Evolutionary conservation across 2,888 invertebrate genomes (phyloP).

Genomic region (Syrista parreyssii): DNA sequence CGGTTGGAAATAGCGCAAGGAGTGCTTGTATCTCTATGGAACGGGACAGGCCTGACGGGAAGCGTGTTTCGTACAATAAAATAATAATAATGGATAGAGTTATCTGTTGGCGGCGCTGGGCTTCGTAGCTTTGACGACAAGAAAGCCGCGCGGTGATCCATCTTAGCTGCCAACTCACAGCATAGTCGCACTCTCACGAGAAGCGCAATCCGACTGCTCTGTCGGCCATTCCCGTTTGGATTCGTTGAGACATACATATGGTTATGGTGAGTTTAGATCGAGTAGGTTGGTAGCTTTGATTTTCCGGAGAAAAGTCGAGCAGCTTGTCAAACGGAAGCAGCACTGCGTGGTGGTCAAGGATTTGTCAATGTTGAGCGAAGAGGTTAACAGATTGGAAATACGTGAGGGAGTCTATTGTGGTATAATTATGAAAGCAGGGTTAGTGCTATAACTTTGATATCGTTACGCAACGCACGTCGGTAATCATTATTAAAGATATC

Average conservation of each 20-base stretch:
- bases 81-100: conserved; percentile 43
- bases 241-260: not conserved
- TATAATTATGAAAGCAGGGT: conserved; percentile 21
- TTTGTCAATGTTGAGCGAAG: not conserved
- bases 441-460: conserved; percentile 24
- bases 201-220: not conserved
- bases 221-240: not conserved
- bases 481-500: conserved; percentile 22
- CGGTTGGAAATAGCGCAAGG: not conserved
- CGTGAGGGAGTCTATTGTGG: not conserved
- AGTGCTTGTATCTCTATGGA: not conserved
- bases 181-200: not conserved
- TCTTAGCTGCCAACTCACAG: conserved; percentile 51
- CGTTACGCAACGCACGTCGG: conserved; percentile 15
- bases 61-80: conserved; percentile 40
- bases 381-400: not conserved
- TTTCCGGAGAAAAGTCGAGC: not conserved
- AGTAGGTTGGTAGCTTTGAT: not conserved
- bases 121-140: conserved; percentile 47
- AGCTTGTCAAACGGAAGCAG: conserved; percentile 27
- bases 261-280: not conserved
- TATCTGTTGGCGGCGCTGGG: conserved; percentile 37
- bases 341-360: conserved; percentile 15
- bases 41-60: conserved; percentile 17
- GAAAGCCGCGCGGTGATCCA: conserved; percentile 52